phyloP scores from a whole-genome alignment of 2,888 invertebrate species.

The Hanleya hanleyi region DNA sequence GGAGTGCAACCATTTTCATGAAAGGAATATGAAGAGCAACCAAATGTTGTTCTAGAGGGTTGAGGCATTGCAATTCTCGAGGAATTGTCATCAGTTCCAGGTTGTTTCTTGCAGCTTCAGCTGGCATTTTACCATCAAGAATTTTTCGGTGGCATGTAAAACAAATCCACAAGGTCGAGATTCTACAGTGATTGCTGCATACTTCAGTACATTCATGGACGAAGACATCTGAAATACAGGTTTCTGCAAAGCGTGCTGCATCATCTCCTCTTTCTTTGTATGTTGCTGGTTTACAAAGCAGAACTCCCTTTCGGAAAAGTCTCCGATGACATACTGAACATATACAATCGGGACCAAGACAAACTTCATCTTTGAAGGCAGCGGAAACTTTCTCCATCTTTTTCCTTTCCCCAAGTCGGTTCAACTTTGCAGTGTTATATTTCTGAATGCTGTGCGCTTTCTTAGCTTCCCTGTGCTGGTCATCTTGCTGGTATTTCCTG shows the following conservation, averaged over 20 bases:
- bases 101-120: constrained; percentile 13
- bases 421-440: not conserved
- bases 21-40: constrained; percentile 40
- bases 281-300: not conserved
- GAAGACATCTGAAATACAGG: constrained; percentile 8
- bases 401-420: not conserved
- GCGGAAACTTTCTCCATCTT: not conserved
- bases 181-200: not conserved
- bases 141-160: constrained; percentile 24
- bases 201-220: constrained; percentile 7
- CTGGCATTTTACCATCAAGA: constrained; percentile 12
- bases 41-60: constrained; percentile 39
- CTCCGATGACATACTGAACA: constrained; percentile 16
- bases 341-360: constrained; percentile 1
- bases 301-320: constrained; percentile 12
- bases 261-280: not conserved
- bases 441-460: not conserved
- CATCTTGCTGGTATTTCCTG: constrained; percentile 3
- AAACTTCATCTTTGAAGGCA: not conserved
- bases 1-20: constrained; percentile 40
- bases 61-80: constrained; percentile 24
- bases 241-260: not conserved
- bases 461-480: not conserved
- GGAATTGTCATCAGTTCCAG: constrained; percentile 22
- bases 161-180: constrained; percentile 14